Evolutionary conservation across 2,113 vertebrate genomes (phyloP).

Genomic region (Hydrolagus affinis): DNA sequence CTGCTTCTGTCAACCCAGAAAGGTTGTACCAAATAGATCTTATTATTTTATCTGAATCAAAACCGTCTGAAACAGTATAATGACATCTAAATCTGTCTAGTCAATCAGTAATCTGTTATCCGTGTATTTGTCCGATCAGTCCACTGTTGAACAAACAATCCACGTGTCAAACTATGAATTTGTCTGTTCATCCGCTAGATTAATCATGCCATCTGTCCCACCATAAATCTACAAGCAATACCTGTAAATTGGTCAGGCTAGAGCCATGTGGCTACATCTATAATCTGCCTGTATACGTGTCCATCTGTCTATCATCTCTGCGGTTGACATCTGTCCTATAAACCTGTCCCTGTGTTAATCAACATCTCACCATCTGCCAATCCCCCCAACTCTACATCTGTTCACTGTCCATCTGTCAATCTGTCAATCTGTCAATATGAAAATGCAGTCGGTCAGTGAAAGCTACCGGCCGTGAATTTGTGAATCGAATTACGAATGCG

Average conservation of each 20-base stretch:
- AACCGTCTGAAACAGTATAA: no score
- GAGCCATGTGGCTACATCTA: not conserved
- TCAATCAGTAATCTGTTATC: no score
- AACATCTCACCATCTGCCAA: not conserved
- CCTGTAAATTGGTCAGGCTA: not conserved
- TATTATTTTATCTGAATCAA: no score
- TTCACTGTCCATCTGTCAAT: not conserved
- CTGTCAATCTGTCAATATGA: not conserved
- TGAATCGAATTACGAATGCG: not conserved
- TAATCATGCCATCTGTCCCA: not conserved
- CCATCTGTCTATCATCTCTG: not conserved
- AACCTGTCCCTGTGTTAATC: not conserved
- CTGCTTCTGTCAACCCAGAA: no score
- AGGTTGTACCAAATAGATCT: no score
- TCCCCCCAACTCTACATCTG: not conserved
- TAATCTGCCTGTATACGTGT: not conserved
- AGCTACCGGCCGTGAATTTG: not conserved
- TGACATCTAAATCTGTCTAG: no score
- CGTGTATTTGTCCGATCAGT: no score
- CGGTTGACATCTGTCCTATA: not conserved
- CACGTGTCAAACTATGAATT: not conserved
- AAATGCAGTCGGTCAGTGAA: not conserved
- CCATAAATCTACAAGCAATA: not conserved
- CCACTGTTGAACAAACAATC: no score
- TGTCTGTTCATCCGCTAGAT: not conserved